Base-by-base conservation (phyloP, 2,113 vertebrate species). In the Toxotes chatareus region DNA sequence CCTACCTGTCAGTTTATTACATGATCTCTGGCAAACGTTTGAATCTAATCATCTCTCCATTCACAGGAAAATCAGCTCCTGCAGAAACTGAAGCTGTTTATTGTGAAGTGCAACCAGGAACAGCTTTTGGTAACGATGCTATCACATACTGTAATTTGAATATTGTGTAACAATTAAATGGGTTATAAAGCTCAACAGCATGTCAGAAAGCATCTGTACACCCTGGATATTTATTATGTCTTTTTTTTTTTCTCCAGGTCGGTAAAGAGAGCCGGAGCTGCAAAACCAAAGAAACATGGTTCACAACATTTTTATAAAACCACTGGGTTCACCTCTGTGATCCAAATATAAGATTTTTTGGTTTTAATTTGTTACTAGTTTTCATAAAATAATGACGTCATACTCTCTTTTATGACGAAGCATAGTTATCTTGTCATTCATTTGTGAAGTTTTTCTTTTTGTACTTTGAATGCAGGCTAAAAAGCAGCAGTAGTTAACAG, bases 21-120 rank as follows among this genome's bases (percentile, higher is more conserved):
- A 21, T 19, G 7, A 51, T 17, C 46, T 17, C 3, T 6, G 14
- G 14, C 3, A 51, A 21, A 12, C 6, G 2, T 51, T 8, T 51
- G 2, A 2, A 21, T 51, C 7, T 51, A 7, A 51, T 51, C 19
- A 21, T 51, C 17, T 68, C 9, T 77, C 12, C 21, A 31, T 67
- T 66, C 9, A 42, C 40, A 83, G 80, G 27, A 56, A 40, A 76
- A 1, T 12, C 36, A 19, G 49, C 16, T 65, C 36, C 31, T 63
- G 56, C 62, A 62, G 61, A 40, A 42, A 14, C 56, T 38, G 66
- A 14, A 36, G 5, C 44, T 6, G 1, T 82, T 74, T 86, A 86
- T 34, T 79, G 76, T 49, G 32, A 67, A 55, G n/a, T 86, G 56
- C 73, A 55, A 60, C 4, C 17, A 57, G 60, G 40, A 72, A 7